Conservation (phyloP, 2,888 invertebrate genomes). For the Zaprionus bogoriensis region DNA sequence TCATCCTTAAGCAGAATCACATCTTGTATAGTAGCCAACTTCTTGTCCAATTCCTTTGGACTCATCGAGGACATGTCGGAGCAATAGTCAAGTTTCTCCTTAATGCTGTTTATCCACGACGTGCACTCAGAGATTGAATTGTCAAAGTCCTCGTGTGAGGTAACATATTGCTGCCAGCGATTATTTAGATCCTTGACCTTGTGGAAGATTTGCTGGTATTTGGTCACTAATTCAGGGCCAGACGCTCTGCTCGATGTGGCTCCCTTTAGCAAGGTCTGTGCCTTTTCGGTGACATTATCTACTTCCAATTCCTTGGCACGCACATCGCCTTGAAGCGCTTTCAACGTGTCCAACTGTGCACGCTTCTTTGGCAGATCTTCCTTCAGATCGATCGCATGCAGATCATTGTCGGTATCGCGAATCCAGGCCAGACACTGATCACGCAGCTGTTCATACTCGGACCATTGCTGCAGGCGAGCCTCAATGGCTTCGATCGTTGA, state of each 20-base stretch:
- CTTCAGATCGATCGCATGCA: conserved; percentile 94
- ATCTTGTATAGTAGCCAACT: conserved; percentile 92
- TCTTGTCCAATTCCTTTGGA: conserved; percentile 93
- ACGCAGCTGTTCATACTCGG: conserved; percentile 93
- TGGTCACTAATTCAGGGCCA: conserved; percentile 94
- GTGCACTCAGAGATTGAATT: conserved; percentile 90
- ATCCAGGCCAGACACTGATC: conserved; percentile 94
- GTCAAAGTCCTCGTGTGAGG: conserved; percentile 93
- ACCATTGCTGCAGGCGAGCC: conserved; percentile 94
- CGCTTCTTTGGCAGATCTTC: conserved; percentile 92
- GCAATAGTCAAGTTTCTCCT: conserved; percentile 93
- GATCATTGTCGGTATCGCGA: conserved; percentile 92
- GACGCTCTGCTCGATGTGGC: conserved; percentile 89
- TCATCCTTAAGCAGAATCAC: conserved; percentile 95
- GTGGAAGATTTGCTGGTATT: conserved; percentile 94
- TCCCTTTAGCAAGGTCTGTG: conserved; percentile 91
- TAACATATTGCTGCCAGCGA: conserved; percentile 96
- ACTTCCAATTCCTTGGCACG: conserved; percentile 95
- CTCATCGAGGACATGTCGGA: conserved; percentile 91
- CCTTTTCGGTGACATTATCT: conserved; percentile 95
- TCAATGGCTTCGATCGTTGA: conserved; percentile 91
- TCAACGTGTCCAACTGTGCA: conserved; percentile 90
- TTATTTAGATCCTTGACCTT: conserved; percentile 95
- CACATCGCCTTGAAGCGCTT: conserved; percentile 92
- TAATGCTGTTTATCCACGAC: conserved; percentile 92